Percentiles rank a stretch among this genome's conserved stretches.
Evolutionary conservation across 2,113 vertebrate genomes (phyloP).

Genomic region (Cisticola juncidis): DNA sequence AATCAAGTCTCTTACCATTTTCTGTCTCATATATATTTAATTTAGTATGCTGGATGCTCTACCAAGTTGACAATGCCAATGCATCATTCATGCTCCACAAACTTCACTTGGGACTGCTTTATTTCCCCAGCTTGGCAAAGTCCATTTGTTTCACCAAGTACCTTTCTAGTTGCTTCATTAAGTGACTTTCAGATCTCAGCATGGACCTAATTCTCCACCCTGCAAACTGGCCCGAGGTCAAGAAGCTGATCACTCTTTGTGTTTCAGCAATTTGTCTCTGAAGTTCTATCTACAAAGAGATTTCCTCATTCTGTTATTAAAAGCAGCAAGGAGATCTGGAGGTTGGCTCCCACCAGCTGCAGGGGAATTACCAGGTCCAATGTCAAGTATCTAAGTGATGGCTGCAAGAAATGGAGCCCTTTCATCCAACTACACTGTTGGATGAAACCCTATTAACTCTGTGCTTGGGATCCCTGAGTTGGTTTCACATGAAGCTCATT

Average conservation of each 20-base stretch:
- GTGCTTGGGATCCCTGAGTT: background rate
- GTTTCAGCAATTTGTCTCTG: background rate
- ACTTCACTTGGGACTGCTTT: background rate
- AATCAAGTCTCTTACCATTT: background rate
- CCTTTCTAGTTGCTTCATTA: background rate
- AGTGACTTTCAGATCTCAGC: background rate
- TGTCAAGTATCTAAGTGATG: background rate
- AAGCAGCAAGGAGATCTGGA: background rate
- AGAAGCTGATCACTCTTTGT: background rate
- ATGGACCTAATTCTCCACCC: background rate
- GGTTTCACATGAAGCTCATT: background rate
- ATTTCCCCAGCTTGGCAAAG: background rate
- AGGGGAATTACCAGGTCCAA: background rate
- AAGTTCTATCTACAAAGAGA: background rate
- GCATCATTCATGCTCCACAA: background rate
- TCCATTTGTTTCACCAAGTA: background rate
- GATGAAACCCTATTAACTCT: background rate
- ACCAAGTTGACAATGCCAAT: background rate
- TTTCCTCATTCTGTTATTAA: background rate
- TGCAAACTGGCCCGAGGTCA: background rate
- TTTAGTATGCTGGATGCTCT: background rate
- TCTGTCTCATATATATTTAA: background rate
- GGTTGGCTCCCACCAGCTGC: background rate
- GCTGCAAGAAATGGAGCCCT: background rate
- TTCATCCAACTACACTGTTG: background rate